Percentiles rank a stretch among this genome's conserved stretches.
phyloP scores from a whole-genome alignment of 64 coral and sea anemone species.

The Stichodactyla helianthus region DNA sequence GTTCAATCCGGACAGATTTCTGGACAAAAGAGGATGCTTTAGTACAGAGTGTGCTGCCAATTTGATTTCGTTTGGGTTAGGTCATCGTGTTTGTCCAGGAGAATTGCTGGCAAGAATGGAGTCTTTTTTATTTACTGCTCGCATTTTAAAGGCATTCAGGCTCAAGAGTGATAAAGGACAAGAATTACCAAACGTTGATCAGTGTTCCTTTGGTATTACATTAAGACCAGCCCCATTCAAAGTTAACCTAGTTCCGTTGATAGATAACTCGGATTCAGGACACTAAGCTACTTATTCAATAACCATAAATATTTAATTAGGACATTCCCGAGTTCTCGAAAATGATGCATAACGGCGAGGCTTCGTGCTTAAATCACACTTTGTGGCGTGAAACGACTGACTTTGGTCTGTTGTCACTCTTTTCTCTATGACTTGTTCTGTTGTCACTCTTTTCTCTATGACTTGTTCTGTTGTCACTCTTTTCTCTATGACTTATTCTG shows the following conservation, averaged over 20 bases:
- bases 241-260: neutral
- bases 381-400: too few species aligned
- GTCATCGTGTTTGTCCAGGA: neutral
- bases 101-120: neutral
- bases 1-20: conserved; percentile 61
- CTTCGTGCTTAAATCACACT: too few species aligned
- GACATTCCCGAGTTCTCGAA: too few species aligned
- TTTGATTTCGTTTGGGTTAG: neutral
- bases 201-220: neutral
- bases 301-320: too few species aligned
- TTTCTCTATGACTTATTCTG: too few species aligned
- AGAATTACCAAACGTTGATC: conserved; percentile 12
- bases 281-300: too few species aligned
- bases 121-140: neutral
- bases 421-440: too few species aligned
- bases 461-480: too few species aligned
- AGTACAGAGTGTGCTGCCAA: neutral
- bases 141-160: conserved; percentile 42
- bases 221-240: conserved; percentile 19
- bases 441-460: too few species aligned
- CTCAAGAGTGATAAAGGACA: conserved; percentile 25
- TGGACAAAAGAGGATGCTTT: conserved; percentile 39
- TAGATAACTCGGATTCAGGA: neutral
- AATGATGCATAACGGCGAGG: too few species aligned
- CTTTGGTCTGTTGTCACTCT: too few species aligned